Conservation (phyloP, 92 coral and sea anemone genomes). For the Palythoa heliodiscus region DNA sequence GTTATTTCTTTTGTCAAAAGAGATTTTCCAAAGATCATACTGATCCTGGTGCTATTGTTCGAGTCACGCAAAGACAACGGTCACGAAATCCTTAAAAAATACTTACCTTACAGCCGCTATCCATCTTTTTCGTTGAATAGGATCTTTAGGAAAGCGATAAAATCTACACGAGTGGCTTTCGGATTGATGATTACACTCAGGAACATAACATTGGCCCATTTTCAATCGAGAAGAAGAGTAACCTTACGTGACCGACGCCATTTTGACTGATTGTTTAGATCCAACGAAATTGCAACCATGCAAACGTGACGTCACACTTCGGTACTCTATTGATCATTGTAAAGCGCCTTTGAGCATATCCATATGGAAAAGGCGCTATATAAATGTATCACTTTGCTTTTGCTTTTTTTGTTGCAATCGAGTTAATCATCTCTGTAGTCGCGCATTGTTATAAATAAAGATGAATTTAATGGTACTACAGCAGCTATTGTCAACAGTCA, state of each 20-base stretch:
- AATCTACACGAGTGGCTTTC: constrained; percentile 41
- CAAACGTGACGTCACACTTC: constrained; percentile 44
- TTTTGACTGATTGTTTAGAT: constrained; percentile 39
- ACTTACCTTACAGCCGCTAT: constrained; percentile 35
- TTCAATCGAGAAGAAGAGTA: constrained; percentile 38
- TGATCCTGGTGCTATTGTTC: constrained; percentile 44
- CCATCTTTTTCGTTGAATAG: constrained; percentile 42
- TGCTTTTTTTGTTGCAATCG: too few relatives aligned
- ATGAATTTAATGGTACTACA: too few relatives aligned
- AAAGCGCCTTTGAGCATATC: too few relatives aligned
- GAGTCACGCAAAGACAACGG: constrained; percentile 40
- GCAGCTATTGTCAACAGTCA: too few relatives aligned
- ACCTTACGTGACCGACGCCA: constrained; percentile 24
- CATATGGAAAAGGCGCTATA: too few relatives aligned
- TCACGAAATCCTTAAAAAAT: constrained; percentile 39
- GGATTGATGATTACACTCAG: constrained; percentile 47
- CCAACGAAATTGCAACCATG: constrained; percentile 49
- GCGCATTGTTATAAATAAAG: too few relatives aligned
- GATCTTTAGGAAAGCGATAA: constrained; percentile 47
- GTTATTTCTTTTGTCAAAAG: constrained; percentile 35
- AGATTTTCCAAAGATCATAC: constrained; percentile 21
- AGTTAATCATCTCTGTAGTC: too few relatives aligned
- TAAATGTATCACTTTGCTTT: too few relatives aligned
- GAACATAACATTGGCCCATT: constrained; percentile 47
- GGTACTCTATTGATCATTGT: too few relatives aligned